Conservation (phyloP, 2,888 invertebrate genomes). For the Phytoseiulus persimilis region DNA sequence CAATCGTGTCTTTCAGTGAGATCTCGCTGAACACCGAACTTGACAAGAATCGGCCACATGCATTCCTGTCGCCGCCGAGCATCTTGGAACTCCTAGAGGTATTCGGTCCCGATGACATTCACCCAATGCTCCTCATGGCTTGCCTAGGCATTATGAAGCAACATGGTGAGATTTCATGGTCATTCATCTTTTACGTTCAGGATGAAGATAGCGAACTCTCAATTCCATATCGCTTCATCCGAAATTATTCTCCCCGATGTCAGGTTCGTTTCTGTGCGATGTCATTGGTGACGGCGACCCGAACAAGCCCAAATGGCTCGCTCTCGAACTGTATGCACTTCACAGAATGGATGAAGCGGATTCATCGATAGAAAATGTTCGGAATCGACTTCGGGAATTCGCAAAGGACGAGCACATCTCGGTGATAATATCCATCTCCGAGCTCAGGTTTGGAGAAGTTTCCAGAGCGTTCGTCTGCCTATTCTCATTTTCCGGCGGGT, state of each 20-base stretch:
- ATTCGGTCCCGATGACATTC: neutral
- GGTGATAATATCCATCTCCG: neutral
- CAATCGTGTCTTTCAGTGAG: neutral
- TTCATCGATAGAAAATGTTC: no score
- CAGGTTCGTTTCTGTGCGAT: neutral
- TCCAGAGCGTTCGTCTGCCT: neutral
- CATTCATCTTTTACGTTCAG: neutral
- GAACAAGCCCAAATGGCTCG: neutral
- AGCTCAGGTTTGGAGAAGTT: neutral
- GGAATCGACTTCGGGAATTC: neutral
- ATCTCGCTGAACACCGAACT: neutral
- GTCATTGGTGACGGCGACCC: neutral
- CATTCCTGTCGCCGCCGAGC: neutral
- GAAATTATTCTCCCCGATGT: neutral
- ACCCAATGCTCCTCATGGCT: neutral
- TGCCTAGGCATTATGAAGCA: neutral
- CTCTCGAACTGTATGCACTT: conserved; percentile 12
- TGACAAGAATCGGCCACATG: neutral
- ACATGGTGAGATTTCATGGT: neutral
- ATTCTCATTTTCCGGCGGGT: neutral
- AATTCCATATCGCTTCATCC: neutral
- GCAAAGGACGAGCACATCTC: neutral
- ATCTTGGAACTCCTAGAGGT: neutral
- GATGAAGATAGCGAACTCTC: no score
- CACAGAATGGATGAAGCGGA: neutral